Base-by-base conservation (phyloP, 2,797 vertebrate genomes). In the Neomorphus geoffroyi region DNA sequence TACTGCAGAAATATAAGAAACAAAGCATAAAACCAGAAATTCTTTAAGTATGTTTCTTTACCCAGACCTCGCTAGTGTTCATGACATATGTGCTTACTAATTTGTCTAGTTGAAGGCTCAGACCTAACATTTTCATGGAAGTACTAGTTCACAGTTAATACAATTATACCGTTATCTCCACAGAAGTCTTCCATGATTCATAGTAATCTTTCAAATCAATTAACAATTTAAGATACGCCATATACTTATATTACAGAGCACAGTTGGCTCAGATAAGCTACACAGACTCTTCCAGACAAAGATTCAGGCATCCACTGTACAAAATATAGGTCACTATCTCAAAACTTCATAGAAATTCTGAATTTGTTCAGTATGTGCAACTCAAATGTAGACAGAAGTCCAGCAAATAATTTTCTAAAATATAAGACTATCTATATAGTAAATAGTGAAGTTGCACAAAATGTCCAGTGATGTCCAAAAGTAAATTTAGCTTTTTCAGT, bases 51-150 rank as follows among this genome's bases (percentile, higher is more conserved):
- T 26, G 23, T 26, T 57, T 57, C 33, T 50, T 58, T 9, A 30
- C 50, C 28, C 33, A 71, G 51, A 39, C 35, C 45, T 26, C 27
- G 35, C 22, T 41, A 48, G 45, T 16, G 58, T 9, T 85, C 2
- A 3, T 28, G 30, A 54, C 65, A 32, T 7, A 50, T 4, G 26
- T 16, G 64, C 61, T 64, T 41, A 71, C 37, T 0, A 0, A 48
- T 21, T 73, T 73, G 53, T n/a, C 66, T 45, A 45, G 19, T 2
- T 69, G 54, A 37, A 86, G 64, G 33, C 30, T 85, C 64, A 87
- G 39, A 54, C 15, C 10, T n/a, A 67, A 4, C 30, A 53, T 37
- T 83, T 53, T 48, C 69, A 66, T 2, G 37, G n/a, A 80, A 80
- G 37, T 48, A 39, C 30, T 37, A 4, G 22, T 21, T 66, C 72